These are phyloP conservation scores for Loxodonta africana DNA, from an alignment of 2,113 vertebrate genomes.

Conservation along the genomic window DNA sequence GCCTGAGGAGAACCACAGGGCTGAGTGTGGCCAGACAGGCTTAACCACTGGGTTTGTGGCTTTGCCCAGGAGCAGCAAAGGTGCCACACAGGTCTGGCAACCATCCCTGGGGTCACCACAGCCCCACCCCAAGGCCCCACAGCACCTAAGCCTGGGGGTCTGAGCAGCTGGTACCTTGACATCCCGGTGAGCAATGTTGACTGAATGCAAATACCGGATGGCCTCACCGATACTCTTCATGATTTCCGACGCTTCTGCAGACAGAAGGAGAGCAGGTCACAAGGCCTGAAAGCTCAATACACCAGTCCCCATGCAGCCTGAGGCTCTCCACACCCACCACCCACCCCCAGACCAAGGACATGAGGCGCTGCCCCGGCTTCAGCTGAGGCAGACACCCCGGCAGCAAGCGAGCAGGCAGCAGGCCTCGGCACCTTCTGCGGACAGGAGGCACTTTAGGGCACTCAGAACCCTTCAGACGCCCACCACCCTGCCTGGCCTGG, in stretches of 20 bases:
- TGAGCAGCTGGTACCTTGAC: slow-evolving; percentile 92
- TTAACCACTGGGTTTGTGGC: background rate
- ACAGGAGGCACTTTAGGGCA: background rate
- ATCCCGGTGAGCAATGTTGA: slow-evolving; percentile 98
- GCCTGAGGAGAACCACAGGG: background rate
- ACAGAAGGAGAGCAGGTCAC: background rate
- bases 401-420: too few species aligned
- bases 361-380: background rate
- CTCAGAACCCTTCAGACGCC: background rate
- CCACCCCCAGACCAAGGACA: background rate
- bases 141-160: fast-evolving
- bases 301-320: background rate
- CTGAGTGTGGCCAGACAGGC: background rate
- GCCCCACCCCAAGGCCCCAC: fast-evolving
- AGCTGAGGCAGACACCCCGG: background rate
- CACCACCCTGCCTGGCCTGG: background rate
- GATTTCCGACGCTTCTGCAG: slow-evolving; percentile 97
- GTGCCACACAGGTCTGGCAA: background rate
- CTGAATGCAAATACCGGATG: slow-evolving; percentile 96
- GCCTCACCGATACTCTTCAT: slow-evolving; percentile 99
- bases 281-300: background rate
- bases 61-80: background rate
- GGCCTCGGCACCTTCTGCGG: background rate
- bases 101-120: fast-evolving
- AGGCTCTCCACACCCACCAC: background rate